A percentile compares a stretch with the other conserved stretches of the same genome.
Conservation (phyloP, 2,797 vertebrate species). For the Phalloptychus januarius region DNA sequence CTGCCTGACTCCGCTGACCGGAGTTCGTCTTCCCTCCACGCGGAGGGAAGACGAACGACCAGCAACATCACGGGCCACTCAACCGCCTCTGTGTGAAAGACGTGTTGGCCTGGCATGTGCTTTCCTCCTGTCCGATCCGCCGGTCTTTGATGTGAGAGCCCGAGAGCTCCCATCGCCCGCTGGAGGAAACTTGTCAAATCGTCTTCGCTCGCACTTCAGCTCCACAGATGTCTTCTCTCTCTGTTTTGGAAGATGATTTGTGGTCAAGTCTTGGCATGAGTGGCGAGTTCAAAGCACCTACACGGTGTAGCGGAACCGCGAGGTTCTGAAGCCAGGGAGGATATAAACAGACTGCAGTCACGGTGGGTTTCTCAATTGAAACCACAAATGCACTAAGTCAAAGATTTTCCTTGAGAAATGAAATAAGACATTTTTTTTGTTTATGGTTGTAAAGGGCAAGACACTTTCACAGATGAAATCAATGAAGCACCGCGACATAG, state of each 20-base stretch:
- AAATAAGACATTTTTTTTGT: not conserved
- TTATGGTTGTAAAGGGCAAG: not conserved
- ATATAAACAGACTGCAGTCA: not conserved
- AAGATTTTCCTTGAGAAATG: not conserved
- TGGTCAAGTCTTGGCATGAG: constrained; percentile 23
- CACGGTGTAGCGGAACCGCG: not conserved
- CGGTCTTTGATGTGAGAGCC: constrained; percentile 66
- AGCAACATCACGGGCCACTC: constrained; percentile 13
- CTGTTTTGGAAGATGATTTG: constrained; percentile 33
- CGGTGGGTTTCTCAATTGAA: not conserved
- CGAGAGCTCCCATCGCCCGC: constrained; percentile 46
- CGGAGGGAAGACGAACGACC: constrained; percentile 53
- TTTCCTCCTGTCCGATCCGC: constrained; percentile 46
- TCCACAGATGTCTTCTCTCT: constrained; percentile 22
- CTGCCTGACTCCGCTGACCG: constrained; percentile 35
- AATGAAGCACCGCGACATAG: not conserved
- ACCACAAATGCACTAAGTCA: constrained; percentile 1
- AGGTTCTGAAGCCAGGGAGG: not conserved
- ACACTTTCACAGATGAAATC: not conserved
- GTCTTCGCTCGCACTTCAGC: constrained; percentile 27
- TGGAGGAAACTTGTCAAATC: constrained; percentile 41
- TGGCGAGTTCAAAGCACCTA: constrained; percentile 20
- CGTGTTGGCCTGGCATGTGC: constrained; percentile 31
- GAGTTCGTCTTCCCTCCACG: no score
- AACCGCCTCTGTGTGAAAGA: constrained; percentile 24